phyloP scores from a whole-genome alignment of 2,113 vertebrate species.

The Pseudopodoces humilis region DNA sequence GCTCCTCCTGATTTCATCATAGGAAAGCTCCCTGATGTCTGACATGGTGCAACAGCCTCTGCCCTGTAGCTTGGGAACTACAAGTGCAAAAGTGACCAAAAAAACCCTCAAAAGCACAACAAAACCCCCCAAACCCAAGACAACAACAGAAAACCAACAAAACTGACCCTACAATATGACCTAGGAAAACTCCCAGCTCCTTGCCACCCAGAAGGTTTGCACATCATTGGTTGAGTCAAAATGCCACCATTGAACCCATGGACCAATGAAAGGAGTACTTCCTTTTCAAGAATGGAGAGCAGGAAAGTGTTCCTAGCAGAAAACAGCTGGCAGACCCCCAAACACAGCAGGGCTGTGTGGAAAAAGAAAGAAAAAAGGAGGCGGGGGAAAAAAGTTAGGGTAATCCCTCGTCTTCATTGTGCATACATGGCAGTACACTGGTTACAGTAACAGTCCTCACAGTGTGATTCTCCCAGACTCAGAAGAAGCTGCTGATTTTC shows the following conservation, averaged over 20 bases:
- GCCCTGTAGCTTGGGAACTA: background rate
- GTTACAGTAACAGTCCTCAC: background rate
- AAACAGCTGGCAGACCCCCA: background rate
- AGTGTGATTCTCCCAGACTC: background rate
- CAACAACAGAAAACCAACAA: background rate
- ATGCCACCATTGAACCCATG: fast-evolving
- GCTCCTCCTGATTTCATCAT: constrained; percentile 21
- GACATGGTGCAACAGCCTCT: background rate
- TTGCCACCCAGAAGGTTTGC: background rate
- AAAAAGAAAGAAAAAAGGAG: fast-evolving
- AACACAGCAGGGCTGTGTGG: background rate
- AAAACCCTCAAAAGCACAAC: background rate
- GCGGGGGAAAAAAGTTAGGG: fast-evolving
- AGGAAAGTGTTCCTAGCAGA: fast-evolving
- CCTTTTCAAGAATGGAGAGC: background rate
- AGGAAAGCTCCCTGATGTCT: background rate
- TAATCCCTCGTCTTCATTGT: background rate
- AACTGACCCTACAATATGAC: background rate
- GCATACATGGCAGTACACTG: too few relatives aligned
- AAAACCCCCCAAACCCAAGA: background rate
- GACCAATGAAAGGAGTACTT: background rate
- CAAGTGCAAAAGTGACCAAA: background rate
- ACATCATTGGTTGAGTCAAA: background rate
- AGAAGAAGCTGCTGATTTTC: background rate
- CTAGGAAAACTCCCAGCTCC: background rate